Percentiles rank a stretch among this genome's conserved stretches.
These are phyloP conservation scores for Acanthosepion pharaonis DNA, from an alignment of 2,888 invertebrate genomes.

Conservation along the genomic window DNA sequence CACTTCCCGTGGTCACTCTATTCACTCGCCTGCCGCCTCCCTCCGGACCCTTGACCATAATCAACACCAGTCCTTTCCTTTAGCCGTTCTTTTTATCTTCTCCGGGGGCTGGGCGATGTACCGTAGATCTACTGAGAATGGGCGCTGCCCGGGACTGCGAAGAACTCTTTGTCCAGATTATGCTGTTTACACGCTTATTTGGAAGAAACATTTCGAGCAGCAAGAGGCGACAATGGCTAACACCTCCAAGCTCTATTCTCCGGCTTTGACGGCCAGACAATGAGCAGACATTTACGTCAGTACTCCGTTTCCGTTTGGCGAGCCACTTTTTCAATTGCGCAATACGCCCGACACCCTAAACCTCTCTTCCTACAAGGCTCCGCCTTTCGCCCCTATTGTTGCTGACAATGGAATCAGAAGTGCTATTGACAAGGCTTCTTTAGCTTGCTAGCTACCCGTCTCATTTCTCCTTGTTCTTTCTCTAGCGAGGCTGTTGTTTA, in stretches of 20 bases:
- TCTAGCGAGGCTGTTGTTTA: background rate
- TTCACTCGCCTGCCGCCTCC: background rate
- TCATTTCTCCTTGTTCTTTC: background rate
- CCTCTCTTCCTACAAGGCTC: background rate
- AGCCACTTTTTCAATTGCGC: background rate
- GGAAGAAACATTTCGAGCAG: too few relatives aligned
- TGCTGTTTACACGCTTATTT: too few relatives aligned
- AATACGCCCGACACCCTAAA: too few relatives aligned
- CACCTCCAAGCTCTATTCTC: background rate
- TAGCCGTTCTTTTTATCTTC: background rate
- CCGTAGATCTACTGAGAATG: background rate
- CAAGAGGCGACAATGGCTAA: background rate
- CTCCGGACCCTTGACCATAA: background rate
- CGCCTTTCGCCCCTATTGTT: background rate
- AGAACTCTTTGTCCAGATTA: too few relatives aligned
- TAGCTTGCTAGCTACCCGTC: background rate
- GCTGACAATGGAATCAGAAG: conserved; percentile 2
- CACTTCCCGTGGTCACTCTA: background rate
- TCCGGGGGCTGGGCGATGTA: background rate
- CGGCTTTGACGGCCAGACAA: background rate
- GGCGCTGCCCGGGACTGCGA: background rate
- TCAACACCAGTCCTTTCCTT: too few relatives aligned
- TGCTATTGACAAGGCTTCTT: background rate
- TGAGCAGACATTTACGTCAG: background rate
- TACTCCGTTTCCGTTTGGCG: background rate